A percentile compares a stretch with the other conserved stretches of the same genome.
phyloP scores from a whole-genome alignment of 2,888 invertebrate species.

The Nyleta sp. region DNA sequence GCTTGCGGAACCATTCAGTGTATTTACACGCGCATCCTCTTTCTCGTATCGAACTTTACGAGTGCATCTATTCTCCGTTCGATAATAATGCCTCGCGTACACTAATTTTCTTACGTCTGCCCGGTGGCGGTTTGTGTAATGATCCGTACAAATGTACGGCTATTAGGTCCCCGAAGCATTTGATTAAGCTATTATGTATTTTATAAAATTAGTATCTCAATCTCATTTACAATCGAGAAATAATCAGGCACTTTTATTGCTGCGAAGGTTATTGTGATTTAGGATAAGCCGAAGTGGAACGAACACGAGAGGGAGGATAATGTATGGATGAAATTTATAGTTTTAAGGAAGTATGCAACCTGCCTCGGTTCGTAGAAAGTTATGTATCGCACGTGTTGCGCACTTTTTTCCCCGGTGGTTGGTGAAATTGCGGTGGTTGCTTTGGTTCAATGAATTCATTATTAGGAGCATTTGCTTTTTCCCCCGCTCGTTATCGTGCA shows the following conservation, averaged over 20 bases:
- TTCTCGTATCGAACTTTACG: constrained; percentile 56
- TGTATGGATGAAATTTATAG: constrained; percentile 34
- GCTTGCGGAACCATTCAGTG: constrained; percentile 48
- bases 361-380: constrained; percentile 36
- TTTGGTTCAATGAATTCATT: constrained; percentile 14
- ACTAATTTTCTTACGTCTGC: constrained; percentile 60
- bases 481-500: too few species aligned
- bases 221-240: constrained; percentile 53
- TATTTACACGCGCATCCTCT: constrained; percentile 59
- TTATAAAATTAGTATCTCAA: constrained; percentile 58
- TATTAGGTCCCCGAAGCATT: constrained; percentile 59
- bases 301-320: constrained; percentile 21
- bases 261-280: constrained; percentile 34
- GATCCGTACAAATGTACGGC: constrained; percentile 54
- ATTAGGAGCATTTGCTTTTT: too few species aligned
- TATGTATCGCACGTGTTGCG: constrained; percentile 8
- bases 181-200: constrained; percentile 62
- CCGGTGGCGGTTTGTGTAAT: constrained; percentile 60
- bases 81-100: constrained; percentile 47
- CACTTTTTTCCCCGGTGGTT: constrained; percentile 1
- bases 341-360: constrained; percentile 37
- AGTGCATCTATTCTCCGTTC: constrained; percentile 56
- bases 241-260: constrained; percentile 46
- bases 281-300: constrained; percentile 43
- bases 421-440: constrained; percentile 20